Conservation (phyloP, 1,140 invertebrate genomes). For the Drosophila subobscura region DNA sequence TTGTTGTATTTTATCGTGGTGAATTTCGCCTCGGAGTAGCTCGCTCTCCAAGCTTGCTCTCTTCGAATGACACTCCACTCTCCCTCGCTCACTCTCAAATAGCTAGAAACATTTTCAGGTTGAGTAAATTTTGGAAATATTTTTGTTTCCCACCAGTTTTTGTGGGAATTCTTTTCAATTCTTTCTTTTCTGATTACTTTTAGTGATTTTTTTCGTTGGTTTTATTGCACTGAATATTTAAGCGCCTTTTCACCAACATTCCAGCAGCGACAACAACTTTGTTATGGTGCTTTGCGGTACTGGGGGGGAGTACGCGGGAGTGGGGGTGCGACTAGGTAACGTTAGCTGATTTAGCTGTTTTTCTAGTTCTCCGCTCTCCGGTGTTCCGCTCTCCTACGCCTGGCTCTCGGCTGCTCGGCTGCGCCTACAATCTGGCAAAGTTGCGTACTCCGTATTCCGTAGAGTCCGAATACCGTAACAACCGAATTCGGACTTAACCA, state of each 20-base stretch:
- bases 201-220: neutral
- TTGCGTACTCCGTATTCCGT: constrained; percentile 29
- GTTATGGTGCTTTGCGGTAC: too few species aligned
- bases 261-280: too few species aligned
- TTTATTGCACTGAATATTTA: neutral
- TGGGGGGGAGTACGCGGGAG: too few species aligned
- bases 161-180: neutral
- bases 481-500: constrained; percentile 40
- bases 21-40: constrained; percentile 27
- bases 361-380: constrained; percentile 24
- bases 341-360: neutral
- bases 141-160: constrained; percentile 15
- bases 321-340: neutral
- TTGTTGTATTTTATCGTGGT: constrained; percentile 46
- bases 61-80: neutral
- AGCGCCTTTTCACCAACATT: too few species aligned
- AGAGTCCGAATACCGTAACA: constrained; percentile 14
- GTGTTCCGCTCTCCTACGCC: constrained; percentile 3
- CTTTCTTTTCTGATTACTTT: constrained; percentile 3
- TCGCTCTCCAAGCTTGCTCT: too few species aligned
- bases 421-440: constrained; percentile 28
- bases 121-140: constrained; percentile 46
- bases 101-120: constrained; percentile 56
- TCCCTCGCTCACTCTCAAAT: constrained; percentile 15
- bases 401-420: neutral